Evolutionary conservation across 2,888 invertebrate species (phyloP).

Genomic region (Teinopalpus imperialis): DNA sequence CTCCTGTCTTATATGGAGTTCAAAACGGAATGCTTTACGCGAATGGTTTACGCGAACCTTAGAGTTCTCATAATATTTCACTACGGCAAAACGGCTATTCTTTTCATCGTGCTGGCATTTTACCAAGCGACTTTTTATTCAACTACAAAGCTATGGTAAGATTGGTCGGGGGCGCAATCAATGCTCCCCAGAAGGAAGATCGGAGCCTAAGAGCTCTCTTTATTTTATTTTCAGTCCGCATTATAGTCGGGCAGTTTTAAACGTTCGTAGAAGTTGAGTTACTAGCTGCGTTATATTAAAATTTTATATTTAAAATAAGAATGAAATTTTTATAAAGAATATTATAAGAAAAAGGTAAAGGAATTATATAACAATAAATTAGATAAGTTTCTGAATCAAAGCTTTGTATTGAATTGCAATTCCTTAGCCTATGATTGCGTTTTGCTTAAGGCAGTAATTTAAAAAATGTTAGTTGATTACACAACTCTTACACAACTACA

Average conservation of each 20-base stretch:
- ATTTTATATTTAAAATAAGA: conserved; percentile 32
- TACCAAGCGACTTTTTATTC: conserved; percentile 74
- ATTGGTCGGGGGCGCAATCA: conserved; percentile 61
- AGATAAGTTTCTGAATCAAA: no score
- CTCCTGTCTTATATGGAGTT: conserved; percentile 14
- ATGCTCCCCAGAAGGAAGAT: conserved; percentile 62
- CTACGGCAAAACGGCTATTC: conserved; percentile 56
- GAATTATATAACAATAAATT: no score
- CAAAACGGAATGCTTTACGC: conserved; percentile 32
- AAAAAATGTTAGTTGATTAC: no score
- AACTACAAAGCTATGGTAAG: conserved; percentile 60
- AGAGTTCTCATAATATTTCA: conserved; percentile 59
- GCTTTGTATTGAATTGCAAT: no score
- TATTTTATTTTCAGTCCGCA: conserved; percentile 53
- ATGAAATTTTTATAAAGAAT: conserved; percentile 12
- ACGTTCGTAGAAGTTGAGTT: conserved; percentile 47
- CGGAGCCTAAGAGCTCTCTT: conserved; percentile 53
- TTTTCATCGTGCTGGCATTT: conserved; percentile 71
- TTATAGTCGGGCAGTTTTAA: conserved; percentile 53
- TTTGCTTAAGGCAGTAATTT: no score
- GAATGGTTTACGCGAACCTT: conserved; percentile 43
- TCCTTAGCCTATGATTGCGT: no score
- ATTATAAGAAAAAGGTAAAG: not conserved
- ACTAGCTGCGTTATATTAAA: conserved; percentile 32
- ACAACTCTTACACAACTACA: no score